Evolutionary conservation across 2,888 invertebrate genomes (phyloP).

Genomic region (Heliconius ismenius): DNA sequence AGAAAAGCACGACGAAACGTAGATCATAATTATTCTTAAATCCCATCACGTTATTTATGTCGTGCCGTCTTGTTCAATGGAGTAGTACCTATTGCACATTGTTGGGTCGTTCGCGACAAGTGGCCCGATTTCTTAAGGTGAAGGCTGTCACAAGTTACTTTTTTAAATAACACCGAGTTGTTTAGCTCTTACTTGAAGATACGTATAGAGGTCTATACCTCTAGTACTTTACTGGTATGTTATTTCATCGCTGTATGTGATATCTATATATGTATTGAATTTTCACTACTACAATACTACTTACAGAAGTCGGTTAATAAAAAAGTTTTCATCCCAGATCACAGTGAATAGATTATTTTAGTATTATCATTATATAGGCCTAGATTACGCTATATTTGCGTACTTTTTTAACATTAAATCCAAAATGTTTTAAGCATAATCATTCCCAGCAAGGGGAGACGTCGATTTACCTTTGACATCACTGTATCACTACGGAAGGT

Average conservation of each 20-base stretch:
- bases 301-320: not conserved
- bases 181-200: conserved; percentile 12
- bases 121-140: conserved; percentile 54
- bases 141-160: conserved; percentile 44
- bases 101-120: conserved; percentile 45
- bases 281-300: no score
- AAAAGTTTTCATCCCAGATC: not conserved
- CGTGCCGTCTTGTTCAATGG: conserved; percentile 38
- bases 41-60: not conserved
- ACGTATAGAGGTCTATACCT: not conserved
- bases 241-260: not conserved
- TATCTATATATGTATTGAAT: no score
- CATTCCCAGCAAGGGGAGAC: no score
- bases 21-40: not conserved
- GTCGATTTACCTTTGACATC: no score
- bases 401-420: no score
- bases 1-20: not conserved
- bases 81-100: conserved; percentile 34
- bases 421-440: no score
- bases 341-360: not conserved
- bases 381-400: no score
- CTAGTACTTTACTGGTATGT: not conserved
- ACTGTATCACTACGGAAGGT: no score
- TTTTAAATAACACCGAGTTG: conserved; percentile 29
- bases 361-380: not conserved